Evolutionary conservation across 2,797 vertebrate genomes (phyloP).

Genomic region (Spinus pinus): DNA sequence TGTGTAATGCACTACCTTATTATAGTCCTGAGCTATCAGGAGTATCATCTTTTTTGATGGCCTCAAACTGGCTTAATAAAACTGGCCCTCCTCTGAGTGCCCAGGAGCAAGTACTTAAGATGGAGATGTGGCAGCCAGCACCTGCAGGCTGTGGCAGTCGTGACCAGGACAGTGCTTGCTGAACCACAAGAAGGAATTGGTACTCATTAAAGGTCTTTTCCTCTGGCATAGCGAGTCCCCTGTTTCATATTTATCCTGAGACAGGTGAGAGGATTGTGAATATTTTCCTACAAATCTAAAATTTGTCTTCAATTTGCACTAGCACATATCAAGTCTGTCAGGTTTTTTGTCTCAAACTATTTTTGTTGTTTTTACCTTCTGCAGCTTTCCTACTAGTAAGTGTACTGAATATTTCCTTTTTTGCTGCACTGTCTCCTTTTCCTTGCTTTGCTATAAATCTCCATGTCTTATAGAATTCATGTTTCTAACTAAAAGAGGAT

Average conservation of each 20-base stretch:
- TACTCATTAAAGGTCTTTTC: neutral
- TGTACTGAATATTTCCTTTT: neutral
- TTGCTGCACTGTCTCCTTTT: neutral
- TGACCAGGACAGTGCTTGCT: neutral
- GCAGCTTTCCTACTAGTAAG: neutral
- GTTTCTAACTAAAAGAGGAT: neutral
- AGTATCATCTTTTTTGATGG: conserved; percentile 66
- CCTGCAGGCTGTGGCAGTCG: neutral
- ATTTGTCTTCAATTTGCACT: neutral
- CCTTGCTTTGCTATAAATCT: neutral
- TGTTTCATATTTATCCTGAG: neutral
- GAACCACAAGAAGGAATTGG: neutral
- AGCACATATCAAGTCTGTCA: neutral
- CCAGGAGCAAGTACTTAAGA: neutral
- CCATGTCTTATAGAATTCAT: neutral
- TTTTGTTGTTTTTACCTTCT: neutral
- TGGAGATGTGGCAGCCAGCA: neutral
- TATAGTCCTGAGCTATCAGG: conserved; percentile 60
- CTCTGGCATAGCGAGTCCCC: neutral
- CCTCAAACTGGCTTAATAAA: conserved; percentile 37
- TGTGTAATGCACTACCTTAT: conserved; percentile 71
- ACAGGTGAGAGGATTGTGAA: neutral
- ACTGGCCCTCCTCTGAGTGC: neutral
- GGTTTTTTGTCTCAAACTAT: neutral
- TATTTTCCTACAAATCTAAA: neutral